Conservation (phyloP, 2,888 invertebrate genomes). For the Amorpha juglandis region DNA sequence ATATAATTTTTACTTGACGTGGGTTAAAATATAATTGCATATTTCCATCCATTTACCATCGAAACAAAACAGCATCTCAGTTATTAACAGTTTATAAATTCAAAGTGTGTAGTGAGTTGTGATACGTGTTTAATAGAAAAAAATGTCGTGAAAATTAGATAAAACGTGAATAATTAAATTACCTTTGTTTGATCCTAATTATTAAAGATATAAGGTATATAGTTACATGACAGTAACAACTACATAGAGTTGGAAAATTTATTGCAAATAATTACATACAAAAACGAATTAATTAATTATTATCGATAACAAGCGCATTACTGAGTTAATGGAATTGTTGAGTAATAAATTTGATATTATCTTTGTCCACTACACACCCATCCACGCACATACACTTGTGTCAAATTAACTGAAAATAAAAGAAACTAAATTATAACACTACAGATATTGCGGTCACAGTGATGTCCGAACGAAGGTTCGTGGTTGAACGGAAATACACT, state of each 20-base stretch:
- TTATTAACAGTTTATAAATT: not conserved
- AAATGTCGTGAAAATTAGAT: not conserved
- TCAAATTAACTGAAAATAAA: conserved; percentile 81
- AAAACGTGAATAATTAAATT: conserved; percentile 6
- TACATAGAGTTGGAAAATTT: conserved; percentile 42
- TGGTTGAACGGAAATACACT: not conserved
- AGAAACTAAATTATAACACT: conserved; percentile 44
- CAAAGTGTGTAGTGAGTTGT: conserved; percentile 10
- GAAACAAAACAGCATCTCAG: not conserved
- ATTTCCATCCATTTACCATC: not conserved
- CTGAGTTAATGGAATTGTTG: conserved; percentile 48
- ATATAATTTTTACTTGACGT: too few species aligned
- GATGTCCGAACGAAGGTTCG: conserved; percentile 1
- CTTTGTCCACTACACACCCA: conserved; percentile 70
- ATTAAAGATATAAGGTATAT: not conserved
- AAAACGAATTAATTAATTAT: conserved; percentile 31
- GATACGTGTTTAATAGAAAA: conserved; percentile 1
- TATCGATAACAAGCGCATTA: conserved; percentile 44
- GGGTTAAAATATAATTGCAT: too few species aligned
- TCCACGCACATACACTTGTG: conserved; percentile 71
- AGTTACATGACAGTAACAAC: conserved; percentile 26
- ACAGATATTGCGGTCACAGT: conserved; percentile 4
- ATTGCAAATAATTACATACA: conserved; percentile 49
- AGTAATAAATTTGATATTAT: conserved; percentile 40
- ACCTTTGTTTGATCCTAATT: not conserved